These are phyloP conservation scores for Drosophila imparisetae DNA, from an alignment of 2,888 invertebrate species.

Conservation along the genomic window DNA sequence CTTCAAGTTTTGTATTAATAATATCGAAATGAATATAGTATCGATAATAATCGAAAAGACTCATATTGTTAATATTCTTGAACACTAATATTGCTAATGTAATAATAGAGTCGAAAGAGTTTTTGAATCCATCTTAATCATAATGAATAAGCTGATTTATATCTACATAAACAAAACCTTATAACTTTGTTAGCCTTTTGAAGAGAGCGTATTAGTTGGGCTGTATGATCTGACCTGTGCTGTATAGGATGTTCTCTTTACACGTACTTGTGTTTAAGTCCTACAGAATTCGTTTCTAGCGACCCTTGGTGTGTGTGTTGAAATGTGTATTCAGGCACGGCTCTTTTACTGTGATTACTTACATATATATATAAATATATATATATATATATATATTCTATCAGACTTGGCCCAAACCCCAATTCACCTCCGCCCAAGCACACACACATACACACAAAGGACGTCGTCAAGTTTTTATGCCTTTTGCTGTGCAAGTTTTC, in stretches of 20 bases:
- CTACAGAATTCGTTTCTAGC: not conserved
- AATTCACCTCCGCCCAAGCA: conserved; percentile 10
- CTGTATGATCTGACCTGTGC: not conserved
- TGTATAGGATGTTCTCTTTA: too few species aligned
- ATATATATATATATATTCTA: not conserved
- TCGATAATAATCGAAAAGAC: not conserved
- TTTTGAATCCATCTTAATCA: not conserved
- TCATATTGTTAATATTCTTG: not conserved
- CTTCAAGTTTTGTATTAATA: not conserved
- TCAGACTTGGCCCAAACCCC: conserved; percentile 31
- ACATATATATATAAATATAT: not conserved
- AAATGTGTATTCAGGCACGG: conserved; percentile 16
- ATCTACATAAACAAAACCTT: not conserved
- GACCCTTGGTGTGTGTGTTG: conserved; percentile 2
- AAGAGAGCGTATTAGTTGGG: not conserved
- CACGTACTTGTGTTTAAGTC: not conserved
- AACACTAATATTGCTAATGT: too few species aligned
- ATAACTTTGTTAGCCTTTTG: not conserved
- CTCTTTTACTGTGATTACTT: conserved; percentile 1
- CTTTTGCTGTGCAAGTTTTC: conserved; percentile 60
- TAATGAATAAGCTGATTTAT: not conserved
- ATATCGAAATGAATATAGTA: not conserved
- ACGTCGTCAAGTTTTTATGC: conserved; percentile 57
- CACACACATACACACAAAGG: conserved; percentile 16
- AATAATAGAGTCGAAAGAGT: not conserved